Evolutionary conservation across 1,140 invertebrate species (phyloP).

Genomic region (Zaprionus capensis): DNA sequence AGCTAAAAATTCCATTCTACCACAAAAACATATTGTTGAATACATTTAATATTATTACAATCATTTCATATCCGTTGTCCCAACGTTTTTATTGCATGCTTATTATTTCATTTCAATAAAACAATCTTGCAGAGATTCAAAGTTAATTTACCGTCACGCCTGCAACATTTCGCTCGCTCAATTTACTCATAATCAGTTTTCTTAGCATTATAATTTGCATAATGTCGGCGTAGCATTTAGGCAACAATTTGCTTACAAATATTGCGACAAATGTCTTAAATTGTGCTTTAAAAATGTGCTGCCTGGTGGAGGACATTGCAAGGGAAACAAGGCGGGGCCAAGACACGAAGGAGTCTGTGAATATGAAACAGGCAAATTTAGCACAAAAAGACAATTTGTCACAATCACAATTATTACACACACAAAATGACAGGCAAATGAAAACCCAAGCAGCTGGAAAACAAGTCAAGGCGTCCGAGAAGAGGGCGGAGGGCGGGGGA

Average conservation of each 20-base stretch:
- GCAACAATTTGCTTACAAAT: conserved; percentile 56
- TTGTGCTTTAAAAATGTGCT: conserved; percentile 41
- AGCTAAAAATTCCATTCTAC: neutral
- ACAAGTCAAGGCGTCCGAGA: conserved; percentile 49
- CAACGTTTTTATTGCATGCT: neutral
- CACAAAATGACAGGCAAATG: conserved; percentile 74
- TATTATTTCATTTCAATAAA: neutral
- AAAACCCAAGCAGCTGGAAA: conserved; percentile 75
- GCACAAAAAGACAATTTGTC: conserved; percentile 71
- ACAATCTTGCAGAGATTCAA: neutral
- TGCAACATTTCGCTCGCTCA: conserved; percentile 17
- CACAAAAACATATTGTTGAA: too few relatives aligned
- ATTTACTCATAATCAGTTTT: conserved; percentile 32
- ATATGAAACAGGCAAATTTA: conserved; percentile 36
- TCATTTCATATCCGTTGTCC: neutral
- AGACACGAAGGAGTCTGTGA: neutral
- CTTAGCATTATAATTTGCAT: conserved; percentile 27
- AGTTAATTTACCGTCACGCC: conserved; percentile 3
- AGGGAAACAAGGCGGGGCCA: neutral
- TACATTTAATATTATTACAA: neutral
- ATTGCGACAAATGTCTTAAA: conserved; percentile 34
- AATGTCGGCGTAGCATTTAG: conserved; percentile 40
- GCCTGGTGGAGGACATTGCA: neutral
- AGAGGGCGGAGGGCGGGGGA: neutral
- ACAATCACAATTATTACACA: conserved; percentile 78